Evolutionary conservation across 2,888 invertebrate species (phyloP), one percentile per base, ranked within the genome.

Genomic region (Tridacna gigas): DNA sequence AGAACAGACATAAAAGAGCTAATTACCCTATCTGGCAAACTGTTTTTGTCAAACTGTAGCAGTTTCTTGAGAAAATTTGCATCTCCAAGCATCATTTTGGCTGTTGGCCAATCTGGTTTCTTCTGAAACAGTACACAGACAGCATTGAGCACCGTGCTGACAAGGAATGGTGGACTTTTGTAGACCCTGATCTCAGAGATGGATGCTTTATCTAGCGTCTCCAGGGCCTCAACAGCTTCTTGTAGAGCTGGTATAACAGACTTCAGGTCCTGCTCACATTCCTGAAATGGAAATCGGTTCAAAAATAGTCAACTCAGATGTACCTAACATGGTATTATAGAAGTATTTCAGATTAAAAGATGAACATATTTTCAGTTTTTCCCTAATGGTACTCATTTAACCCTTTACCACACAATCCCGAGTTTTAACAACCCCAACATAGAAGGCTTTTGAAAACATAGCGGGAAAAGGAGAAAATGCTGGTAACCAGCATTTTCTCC

Each of bases 171-270:
- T 0, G 95, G 95, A 26, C 84, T 91, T 0, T 84, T 89, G 90
- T 94, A 95, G 25, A 94, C 94, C 74, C 95, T 92, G 69, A 95
- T 91, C 89, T 95, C 95, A 45, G 94, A 92, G 47, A 95, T 93
- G 47, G 94, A 94, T 15, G 93, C 91, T 86, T 95, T 95, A 82
- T 94, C 93, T 20, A 95, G 86, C 0, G 94, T 91, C 79, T 94
- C 93, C 56, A 95, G 86, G n/a, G 94, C 93, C n/a, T 89, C 91
- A 47, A 94, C 93, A 47, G 95, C 94, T 60, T 91, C 89, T 81
- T 94, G 92, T 60, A 95, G 86, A 9, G 92, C 92, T 61, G 95
- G 95, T 47, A 94, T 88, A 0, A 94, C 95, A 26, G 94, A 93
- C 12, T 92, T 92, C 47, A 95, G 87, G 86, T 95, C 95, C 69